Base-by-base conservation (phyloP, 1,140 invertebrate species). In the Drosophila bocki region DNA sequence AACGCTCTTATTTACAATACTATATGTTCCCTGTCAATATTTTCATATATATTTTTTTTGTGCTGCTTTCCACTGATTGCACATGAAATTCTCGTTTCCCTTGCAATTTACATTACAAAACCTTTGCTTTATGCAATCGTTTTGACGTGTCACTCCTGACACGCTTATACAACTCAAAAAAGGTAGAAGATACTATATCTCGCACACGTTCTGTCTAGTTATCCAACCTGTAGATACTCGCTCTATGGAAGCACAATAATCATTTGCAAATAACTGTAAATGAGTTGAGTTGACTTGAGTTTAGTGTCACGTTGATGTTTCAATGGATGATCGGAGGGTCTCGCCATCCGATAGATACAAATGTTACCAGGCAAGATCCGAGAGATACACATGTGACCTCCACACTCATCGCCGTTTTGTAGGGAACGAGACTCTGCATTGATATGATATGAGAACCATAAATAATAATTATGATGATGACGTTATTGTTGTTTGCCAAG, bases 181-280 rank as follows among this genome's bases (percentile, higher is more conserved):
- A 67, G 62, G 47, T 78, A 45, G 53, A 45, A 75, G 57, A 58
- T 59, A 61, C 42, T 29, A 29, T 29, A 56, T 41, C 8, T 41
- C 8, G 22, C 35, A 42, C 33, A 71, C 33, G 47, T 71, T 58
- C 41, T 54, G 33, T n/a, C 48, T 72, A 33, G 50, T 74, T 78
- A 70, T 69, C 48, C 59, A 80, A 83, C 71, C 60, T 35, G 42
- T 9, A 62, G 53, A 76, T 58, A 77, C 33, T 7, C n/a, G 19
- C 15, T 75, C 48, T 62, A 69, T 64, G 57, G 41, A 63, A 59
- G 51, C 26, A 79, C 65, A 62, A 62, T 72, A 84, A 88, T 71
- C 64, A 71, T 71, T 87, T 65, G 83, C 84, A 80, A 87, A 78
- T 75, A 88, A 81, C 81, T 68, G 84, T 78, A 88, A 84, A 75